Evolutionary conservation across 2,113 vertebrate genomes (phyloP).

Genomic region (Amphilophus citrinellus): DNA sequence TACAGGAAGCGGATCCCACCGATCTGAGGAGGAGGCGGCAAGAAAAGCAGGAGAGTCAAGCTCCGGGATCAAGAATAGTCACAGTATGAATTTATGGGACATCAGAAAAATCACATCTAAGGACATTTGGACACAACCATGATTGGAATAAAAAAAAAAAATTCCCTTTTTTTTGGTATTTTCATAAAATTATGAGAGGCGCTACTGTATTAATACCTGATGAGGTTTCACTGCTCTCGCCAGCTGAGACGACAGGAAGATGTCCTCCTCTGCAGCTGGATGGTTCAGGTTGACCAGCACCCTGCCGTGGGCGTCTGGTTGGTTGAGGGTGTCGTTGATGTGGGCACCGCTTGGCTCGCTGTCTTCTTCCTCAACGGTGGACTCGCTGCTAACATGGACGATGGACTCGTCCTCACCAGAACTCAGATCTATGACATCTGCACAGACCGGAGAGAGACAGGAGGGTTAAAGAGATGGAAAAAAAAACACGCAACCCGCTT

Average conservation of each 20-base stretch:
- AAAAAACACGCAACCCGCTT: no score
- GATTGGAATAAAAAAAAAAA: no score
- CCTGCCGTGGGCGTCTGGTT: conserved; percentile 86
- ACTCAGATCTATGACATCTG: conserved; percentile 85
- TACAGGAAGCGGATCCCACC: conserved; percentile 97
- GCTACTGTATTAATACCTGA: conserved; percentile 83
- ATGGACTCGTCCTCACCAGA: conserved; percentile 85
- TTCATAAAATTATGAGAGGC: not conserved
- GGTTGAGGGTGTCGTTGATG: conserved; percentile 89
- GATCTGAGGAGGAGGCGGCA: conserved; percentile 80
- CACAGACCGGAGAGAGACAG: not conserved
- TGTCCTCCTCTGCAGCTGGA: conserved; percentile 86
- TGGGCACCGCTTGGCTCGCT: conserved; percentile 87
- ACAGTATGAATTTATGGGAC: not conserved
- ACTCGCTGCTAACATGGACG: conserved; percentile 84
- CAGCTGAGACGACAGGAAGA: conserved; percentile 91
- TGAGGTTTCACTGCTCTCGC: conserved; percentile 92
- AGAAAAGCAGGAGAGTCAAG: not conserved
- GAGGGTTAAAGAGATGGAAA: not conserved
- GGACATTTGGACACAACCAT: no score
- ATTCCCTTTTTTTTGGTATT: not conserved
- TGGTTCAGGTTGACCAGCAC: conserved; percentile 95
- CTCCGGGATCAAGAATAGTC: not conserved
- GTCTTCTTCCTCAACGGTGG: conserved; percentile 84
- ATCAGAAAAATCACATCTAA: not conserved